Base-by-base conservation (phyloP, 2,888 invertebrate species). In the Acholoe squamosa region DNA sequence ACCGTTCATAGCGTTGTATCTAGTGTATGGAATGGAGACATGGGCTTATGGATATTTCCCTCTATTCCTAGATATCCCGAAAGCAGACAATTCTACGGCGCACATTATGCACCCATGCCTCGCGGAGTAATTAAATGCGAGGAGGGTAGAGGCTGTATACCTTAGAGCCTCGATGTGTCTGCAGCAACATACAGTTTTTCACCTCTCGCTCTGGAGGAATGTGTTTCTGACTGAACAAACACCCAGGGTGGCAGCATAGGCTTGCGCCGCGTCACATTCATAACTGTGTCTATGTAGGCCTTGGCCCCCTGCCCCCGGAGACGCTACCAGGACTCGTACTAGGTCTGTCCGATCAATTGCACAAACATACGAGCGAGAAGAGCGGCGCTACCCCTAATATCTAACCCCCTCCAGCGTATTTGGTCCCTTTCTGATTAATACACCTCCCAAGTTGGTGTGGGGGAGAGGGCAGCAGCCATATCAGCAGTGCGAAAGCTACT, bases 281-380 rank as follows among this genome's bases (percentile, higher is more conserved):
- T 19, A 14, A 28, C 31, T 28, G 71, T 71, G 71, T 28, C 71
- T 71, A 28, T 0, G 71, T 7, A 10, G 71, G 61, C n/a, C 61
- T 61, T 71, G 71, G n/a, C 31, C 71, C 25, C 71, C n/a, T 61
- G 71, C 71, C 28, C 71, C 28, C 14, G 71, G 71, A 25, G 25
- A 71, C 71, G 71, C 19, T 71, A n/a, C 22, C 61, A 28, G n/a
- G 31, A 5, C 71, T 25, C 71, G 3, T 71, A 25, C 71, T 71
- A 71, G 28, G 71, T 71, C 71, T 71, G 61, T 71, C 5, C 71
- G 71, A 71, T 71, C 71, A 71, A 71, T 71, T 71, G 71, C 71
- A 28, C 71, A 71, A 71, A 71, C 31, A 71, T 25, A 25, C 28
- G 31, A 43, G 22, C 61, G 71, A 71, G 71, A 14, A 14, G 71